These are phyloP conservation scores for Aplocera efformata DNA, from an alignment of 2,888 invertebrate genomes.

Conservation along the genomic window DNA sequence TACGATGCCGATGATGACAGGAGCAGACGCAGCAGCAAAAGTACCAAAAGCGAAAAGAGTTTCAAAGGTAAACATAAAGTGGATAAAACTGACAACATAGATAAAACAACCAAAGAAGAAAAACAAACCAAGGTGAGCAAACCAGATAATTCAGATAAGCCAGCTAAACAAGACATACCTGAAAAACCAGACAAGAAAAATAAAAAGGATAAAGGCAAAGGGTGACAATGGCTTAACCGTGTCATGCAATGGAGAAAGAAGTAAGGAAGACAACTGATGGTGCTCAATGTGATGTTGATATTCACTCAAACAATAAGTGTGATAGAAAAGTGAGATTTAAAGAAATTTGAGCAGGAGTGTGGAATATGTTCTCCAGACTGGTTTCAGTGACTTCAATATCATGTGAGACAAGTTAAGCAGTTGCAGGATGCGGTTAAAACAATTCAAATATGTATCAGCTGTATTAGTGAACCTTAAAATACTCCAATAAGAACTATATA, in stretches of 20 bases:
- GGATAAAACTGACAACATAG: neutral
- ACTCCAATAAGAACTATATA: too few relatives aligned
- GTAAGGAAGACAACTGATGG: too few relatives aligned
- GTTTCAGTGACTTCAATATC: too few relatives aligned
- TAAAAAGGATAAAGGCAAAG: neutral
- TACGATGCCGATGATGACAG: conserved; percentile 7
- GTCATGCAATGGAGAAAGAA: too few relatives aligned
- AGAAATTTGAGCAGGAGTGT: too few relatives aligned
- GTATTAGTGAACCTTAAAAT: too few relatives aligned
- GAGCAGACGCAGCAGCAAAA: conserved; percentile 6
- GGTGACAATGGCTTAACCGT: conserved; percentile 1
- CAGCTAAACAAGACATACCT: neutral
- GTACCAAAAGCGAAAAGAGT: neutral
- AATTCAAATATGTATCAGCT: too few relatives aligned
- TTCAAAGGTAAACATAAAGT: neutral
- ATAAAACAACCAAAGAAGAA: neutral
- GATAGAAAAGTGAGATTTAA: neutral
- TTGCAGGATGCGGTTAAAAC: too few relatives aligned
- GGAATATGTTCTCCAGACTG: too few relatives aligned
- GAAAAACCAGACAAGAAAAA: neutral
- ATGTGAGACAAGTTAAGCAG: too few relatives aligned
- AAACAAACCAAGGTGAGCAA: neutral
- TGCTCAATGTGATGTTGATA: neutral
- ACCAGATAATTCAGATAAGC: neutral
- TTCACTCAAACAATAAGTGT: too few relatives aligned